These are phyloP conservation scores for Catharus ustulatus DNA, from an alignment of 2,797 vertebrate species.

Conservation along the genomic window DNA sequence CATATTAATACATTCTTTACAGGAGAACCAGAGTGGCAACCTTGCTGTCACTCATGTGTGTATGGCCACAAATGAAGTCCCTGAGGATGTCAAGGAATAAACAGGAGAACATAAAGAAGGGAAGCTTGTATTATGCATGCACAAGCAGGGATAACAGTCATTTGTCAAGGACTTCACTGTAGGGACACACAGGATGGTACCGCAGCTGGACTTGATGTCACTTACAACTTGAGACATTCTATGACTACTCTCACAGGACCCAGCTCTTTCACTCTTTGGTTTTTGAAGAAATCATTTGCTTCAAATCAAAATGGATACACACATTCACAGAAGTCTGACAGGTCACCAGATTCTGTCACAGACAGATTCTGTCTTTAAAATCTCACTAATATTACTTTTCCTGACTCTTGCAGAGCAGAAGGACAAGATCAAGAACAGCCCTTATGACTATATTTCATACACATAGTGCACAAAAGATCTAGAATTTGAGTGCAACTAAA, in stretches of 20 bases:
- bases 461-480: neutral
- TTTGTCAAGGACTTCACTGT: neutral
- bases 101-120: neutral
- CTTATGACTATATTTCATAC: neutral
- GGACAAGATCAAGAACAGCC: neutral
- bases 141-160: neutral
- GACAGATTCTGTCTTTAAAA: neutral
- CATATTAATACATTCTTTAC: neutral
- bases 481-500: neutral
- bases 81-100: slow-evolving; percentile 15
- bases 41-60: neutral
- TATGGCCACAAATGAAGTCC: neutral
- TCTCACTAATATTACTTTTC: slow-evolving; percentile 8
- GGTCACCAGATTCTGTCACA: neutral
- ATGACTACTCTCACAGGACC: neutral
- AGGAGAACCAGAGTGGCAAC: neutral
- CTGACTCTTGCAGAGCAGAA: neutral
- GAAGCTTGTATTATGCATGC: neutral
- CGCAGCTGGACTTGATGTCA: neutral
- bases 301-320: neutral
- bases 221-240: neutral
- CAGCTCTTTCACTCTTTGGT: neutral
- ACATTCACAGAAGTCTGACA: neutral
- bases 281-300: neutral
- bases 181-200: neutral